Evolutionary conservation across 2,888 invertebrate genomes (phyloP).

Genomic region (Stenchaetothrips biformis): DNA sequence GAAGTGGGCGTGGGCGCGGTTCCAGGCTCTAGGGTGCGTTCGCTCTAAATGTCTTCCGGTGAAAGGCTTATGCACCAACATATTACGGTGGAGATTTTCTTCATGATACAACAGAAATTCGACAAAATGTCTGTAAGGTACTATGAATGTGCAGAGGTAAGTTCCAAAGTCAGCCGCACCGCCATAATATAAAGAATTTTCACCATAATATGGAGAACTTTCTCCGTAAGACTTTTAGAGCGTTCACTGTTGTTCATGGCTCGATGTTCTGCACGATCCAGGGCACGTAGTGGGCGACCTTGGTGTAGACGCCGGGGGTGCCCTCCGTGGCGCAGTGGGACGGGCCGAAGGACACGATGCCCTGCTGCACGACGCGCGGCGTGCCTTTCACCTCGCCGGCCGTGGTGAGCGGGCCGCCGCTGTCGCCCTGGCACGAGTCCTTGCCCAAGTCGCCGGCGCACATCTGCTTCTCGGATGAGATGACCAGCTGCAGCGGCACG

Average conservation of each 20-base stretch:
- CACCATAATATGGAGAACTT: too few species aligned
- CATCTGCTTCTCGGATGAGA: slow-evolving; percentile 47
- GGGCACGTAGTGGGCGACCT: slow-evolving; percentile 54
- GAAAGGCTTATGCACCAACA: too few species aligned
- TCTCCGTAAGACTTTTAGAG: too few species aligned
- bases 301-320: slow-evolving; percentile 65
- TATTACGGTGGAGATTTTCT: too few species aligned
- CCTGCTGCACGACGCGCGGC: slow-evolving; percentile 41
- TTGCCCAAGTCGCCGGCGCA: slow-evolving; percentile 67
- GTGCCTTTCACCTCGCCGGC: slow-evolving; percentile 44
- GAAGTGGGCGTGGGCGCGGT: slow-evolving; percentile 28
- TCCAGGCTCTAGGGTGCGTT: too few species aligned
- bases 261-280: slow-evolving; percentile 53
- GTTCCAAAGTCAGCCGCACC: too few species aligned
- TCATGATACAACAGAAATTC: too few species aligned
- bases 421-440: slow-evolving; percentile 72
- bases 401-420: slow-evolving; percentile 71
- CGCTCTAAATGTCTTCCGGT: too few species aligned
- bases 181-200: too few species aligned
- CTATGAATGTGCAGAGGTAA: too few species aligned
- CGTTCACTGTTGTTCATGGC: too few species aligned
- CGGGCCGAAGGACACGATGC: slow-evolving; percentile 63
- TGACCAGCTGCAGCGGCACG: background rate
- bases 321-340: slow-evolving; percentile 60
- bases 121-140: too few species aligned